Evolutionary conservation across 2,888 invertebrate species (phyloP).

Genomic region (Metopia argyrocephala): DNA sequence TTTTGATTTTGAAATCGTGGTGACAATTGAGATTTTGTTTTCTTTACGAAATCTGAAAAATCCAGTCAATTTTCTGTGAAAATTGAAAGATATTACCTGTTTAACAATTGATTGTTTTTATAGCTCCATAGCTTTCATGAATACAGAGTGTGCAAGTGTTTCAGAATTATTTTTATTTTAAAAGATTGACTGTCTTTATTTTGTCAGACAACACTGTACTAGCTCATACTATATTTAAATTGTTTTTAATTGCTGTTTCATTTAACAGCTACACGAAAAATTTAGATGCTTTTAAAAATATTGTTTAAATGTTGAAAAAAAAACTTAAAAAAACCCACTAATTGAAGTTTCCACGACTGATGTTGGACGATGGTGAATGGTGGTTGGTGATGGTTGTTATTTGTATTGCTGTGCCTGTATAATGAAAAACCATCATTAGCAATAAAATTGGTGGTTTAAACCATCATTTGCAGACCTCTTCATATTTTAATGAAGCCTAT

Average conservation of each 20-base stretch:
- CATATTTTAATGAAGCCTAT: constrained; percentile 60
- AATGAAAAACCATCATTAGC: constrained; percentile 54
- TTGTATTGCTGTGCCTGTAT: not conserved
- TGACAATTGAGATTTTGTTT: too few species aligned
- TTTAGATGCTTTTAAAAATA: not conserved
- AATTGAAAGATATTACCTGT: too few species aligned
- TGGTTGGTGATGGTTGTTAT: too few species aligned
- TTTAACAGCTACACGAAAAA: constrained; percentile 45
- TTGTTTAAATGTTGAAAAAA: not conserved
- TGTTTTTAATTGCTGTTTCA: constrained; percentile 71
- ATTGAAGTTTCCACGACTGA: constrained; percentile 27
- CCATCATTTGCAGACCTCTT: constrained; percentile 58
- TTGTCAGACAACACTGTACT: too few species aligned
- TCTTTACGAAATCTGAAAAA: too few species aligned
- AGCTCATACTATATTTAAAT: constrained; percentile 69
- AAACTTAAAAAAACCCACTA: not conserved
- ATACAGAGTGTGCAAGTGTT: too few species aligned
- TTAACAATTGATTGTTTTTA: too few species aligned
- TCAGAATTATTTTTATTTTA: too few species aligned
- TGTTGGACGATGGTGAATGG: constrained; percentile 11
- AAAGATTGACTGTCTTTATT: too few species aligned
- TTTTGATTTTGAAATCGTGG: too few species aligned
- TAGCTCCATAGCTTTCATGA: too few species aligned
- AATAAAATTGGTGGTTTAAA: constrained; percentile 54
- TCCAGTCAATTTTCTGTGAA: too few species aligned